Percentiles rank a stretch among this genome's conserved stretches.
Conservation (phyloP, 1,140 invertebrate genomes). For the Ptiloglossa arizonensis region DNA sequence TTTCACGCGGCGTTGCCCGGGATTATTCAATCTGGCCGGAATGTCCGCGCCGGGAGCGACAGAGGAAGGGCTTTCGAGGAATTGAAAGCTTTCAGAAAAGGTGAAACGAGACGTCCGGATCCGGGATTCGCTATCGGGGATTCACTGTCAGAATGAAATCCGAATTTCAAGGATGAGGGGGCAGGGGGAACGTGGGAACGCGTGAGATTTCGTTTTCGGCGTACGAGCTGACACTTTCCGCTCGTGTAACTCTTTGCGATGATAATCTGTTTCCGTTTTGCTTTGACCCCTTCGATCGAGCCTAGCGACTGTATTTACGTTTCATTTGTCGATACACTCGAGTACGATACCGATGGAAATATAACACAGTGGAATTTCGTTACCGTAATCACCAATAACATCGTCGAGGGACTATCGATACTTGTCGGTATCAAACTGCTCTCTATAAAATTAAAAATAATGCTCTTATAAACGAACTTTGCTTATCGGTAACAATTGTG, state of each 20-base stretch:
- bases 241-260: neutral
- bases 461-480: too few relatives aligned
- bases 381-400: too few relatives aligned
- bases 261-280: constrained; percentile 16
- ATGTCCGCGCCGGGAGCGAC: constrained; percentile 46
- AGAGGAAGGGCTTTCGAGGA: constrained; percentile 43
- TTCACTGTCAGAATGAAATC: constrained; percentile 28
- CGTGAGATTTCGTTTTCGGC: neutral
- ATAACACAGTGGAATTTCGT: too few relatives aligned
- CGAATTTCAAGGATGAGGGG: constrained; percentile 20
- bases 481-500: too few relatives aligned
- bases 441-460: too few relatives aligned
- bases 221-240: neutral
- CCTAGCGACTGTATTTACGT: too few relatives aligned
- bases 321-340: too few relatives aligned
- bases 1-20: constrained; percentile 46
- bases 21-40: constrained; percentile 63
- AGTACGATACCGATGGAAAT: too few relatives aligned
- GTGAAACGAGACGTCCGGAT: constrained; percentile 48
- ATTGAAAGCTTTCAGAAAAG: constrained; percentile 57
- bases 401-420: too few relatives aligned
- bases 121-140: constrained; percentile 26
- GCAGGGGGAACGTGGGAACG: too few relatives aligned
- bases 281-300: too few relatives aligned
- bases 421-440: too few relatives aligned